Conservation (phyloP, 2,797 vertebrate species). For the Anisognathus igniventris region DNA sequence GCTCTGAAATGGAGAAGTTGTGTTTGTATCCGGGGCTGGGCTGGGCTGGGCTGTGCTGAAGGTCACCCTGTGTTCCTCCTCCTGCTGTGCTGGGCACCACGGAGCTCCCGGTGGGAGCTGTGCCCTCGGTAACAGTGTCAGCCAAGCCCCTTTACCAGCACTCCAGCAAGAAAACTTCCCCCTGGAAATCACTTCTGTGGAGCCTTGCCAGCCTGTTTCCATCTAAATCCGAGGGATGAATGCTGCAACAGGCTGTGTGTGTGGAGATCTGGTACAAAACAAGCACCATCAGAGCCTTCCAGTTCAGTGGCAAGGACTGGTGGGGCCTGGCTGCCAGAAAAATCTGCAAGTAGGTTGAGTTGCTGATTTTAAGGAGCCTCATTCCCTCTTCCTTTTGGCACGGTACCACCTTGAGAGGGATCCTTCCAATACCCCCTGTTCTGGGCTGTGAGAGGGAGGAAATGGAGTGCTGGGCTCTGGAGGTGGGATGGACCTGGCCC, state of each 20-base stretch:
- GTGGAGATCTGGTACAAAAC: neutral
- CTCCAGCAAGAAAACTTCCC: neutral
- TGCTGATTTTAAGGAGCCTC: neutral
- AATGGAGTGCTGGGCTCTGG: accelerated
- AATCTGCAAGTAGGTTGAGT: neutral
- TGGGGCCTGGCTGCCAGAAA: accelerated
- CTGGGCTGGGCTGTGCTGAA: neutral
- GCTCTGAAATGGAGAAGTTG: conserved; percentile 6
- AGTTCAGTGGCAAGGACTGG: neutral
- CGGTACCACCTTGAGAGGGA: accelerated
- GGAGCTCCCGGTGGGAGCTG: neutral
- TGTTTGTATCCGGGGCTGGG: neutral
- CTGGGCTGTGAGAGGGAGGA: neutral
- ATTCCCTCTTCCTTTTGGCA: neutral
- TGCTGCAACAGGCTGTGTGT: neutral
- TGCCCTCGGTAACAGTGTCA: neutral
- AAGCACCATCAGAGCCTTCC: accelerated
- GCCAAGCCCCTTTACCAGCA: neutral
- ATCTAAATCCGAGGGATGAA: neutral
- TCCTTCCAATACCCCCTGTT: accelerated
- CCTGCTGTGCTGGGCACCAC: neutral
- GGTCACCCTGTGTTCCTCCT: neutral
- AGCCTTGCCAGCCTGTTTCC: neutral
- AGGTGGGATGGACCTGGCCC: neutral
- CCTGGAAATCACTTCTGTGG: neutral